Evolutionary conservation across 2,888 invertebrate species (phyloP), one percentile per base, ranked within the genome.

Genomic region (Mythimna pallens): DNA sequence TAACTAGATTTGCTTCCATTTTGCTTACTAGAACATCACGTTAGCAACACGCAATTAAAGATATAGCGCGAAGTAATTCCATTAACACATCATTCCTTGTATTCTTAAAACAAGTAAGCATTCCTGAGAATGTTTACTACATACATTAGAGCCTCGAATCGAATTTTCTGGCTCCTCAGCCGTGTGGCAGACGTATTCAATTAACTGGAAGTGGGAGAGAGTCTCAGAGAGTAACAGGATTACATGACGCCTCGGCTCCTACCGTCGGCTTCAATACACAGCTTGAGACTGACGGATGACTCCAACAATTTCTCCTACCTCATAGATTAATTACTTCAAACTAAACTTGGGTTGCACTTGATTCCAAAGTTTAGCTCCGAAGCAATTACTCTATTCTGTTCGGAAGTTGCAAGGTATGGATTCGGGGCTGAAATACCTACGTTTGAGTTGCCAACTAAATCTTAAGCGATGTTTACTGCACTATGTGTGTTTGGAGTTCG

Each of bases 371-470:
- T 88, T 84, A 82, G 85, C 84, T 89, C 81, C 77, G 82, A 82
- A 88, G 88, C 87, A 91, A 91, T 91, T 89, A 90, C 91, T 91
- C 88, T 87, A 85, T 88, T 87, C 87, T 79, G 70, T 73, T 68
- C 65, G 57, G 70, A 73, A 82, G 78, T 82, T 82, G 73, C 72
- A 75, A 79, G 74, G 74, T 71, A 81, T 76, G 74, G 63, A 82
- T 77, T 83, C 63, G 66, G 77, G 54, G 55, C 66, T 82, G 73
- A 81, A 81, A 81, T 81, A 78, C 75, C 78, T 76, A 43, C 69
- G 74, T 82, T 86, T 77, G 69, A 80, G 76, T 85, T 78, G 47
- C 58, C 30, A 76, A 83, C 75, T 81, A 71, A 70, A 74, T 74
- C 65, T 70, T 79, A 63, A 68, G 67, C 63, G 25, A 63, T 77